These are phyloP conservation scores for Ictidomys tridecemlineatus DNA, from an alignment of 2,113 vertebrate genomes.

Conservation along the genomic window DNA sequence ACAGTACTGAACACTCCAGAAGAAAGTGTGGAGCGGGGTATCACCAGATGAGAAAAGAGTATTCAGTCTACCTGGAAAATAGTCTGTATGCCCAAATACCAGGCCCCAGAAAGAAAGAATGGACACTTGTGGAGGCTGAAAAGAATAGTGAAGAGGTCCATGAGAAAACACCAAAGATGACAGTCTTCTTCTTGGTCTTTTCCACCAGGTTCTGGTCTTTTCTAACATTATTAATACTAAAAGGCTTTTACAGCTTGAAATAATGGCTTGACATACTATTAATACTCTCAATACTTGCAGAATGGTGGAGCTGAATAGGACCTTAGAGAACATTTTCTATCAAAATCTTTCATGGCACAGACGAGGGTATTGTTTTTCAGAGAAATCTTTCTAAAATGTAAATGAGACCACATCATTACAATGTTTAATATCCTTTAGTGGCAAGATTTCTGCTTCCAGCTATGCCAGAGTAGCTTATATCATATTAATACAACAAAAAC, in stretches of 20 bases:
- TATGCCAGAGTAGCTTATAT: neutral
- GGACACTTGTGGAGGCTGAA: neutral
- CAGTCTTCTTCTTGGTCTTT: neutral
- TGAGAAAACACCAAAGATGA: neutral
- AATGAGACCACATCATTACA: slow-evolving; percentile 25
- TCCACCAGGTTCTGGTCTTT: neutral
- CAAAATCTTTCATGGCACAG: neutral
- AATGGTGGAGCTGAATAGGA: neutral
- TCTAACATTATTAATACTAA: slow-evolving; percentile 38
- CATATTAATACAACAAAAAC: slow-evolving; percentile 2
- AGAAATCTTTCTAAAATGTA: slow-evolving; percentile 53
- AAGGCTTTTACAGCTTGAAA: slow-evolving; percentile 41
- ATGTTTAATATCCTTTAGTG: neutral
- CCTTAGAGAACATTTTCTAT: slow-evolving; percentile 33
- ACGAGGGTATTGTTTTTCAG: slow-evolving; percentile 6
- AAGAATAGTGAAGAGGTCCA: neutral
- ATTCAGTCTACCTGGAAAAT: neutral
- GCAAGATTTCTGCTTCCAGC: slow-evolving; percentile 17
- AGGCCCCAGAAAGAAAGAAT: neutral
- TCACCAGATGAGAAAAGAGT: neutral
- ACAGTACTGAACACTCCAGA: neutral
- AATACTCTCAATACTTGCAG: neutral
- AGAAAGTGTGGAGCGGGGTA: neutral
- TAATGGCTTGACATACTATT: neutral
- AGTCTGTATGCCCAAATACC: neutral